Percentiles rank a stretch among this genome's conserved stretches.
phyloP scores from a whole-genome alignment of 1,140 invertebrate species.

The Drosophila watanabei region DNA sequence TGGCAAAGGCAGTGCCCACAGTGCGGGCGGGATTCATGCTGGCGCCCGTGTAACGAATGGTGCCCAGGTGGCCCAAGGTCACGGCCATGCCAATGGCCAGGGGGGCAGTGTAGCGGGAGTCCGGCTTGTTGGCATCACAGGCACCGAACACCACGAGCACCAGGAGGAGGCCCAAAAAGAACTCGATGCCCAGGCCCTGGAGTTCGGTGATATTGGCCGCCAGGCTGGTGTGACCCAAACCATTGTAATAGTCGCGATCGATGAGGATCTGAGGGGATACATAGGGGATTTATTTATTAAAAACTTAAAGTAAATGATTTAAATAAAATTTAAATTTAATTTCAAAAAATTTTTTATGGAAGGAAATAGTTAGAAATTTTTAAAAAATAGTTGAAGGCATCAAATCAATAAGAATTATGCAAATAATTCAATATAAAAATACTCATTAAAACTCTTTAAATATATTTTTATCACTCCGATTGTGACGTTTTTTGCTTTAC shows the following conservation, averaged over 20 bases:
- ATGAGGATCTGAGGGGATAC: slow-evolving; percentile 87
- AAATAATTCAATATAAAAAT: background rate
- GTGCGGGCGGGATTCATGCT: slow-evolving; percentile 96
- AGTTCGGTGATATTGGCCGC: slow-evolving; percentile 87
- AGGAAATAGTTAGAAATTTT: background rate
- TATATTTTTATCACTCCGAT: background rate
- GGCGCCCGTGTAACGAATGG: slow-evolving; percentile 93
- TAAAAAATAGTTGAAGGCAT: no score
- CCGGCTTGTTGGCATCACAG: slow-evolving; percentile 89
- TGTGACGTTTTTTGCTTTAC: background rate
- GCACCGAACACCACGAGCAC: slow-evolving; percentile 96
- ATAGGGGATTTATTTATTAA: background rate
- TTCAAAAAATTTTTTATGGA: background rate
- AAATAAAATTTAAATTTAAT: background rate
- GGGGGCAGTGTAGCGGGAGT: slow-evolving; percentile 92
- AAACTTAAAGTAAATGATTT: no score
- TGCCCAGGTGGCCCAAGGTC: slow-evolving; percentile 94
- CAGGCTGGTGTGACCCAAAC: slow-evolving; percentile 88
- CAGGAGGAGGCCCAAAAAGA: slow-evolving; percentile 95
- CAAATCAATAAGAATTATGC: background rate
- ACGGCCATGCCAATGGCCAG: slow-evolving; percentile 96
- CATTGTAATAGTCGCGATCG: slow-evolving; percentile 87
- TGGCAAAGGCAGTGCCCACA: slow-evolving; percentile 94
- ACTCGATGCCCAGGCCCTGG: slow-evolving; percentile 95
- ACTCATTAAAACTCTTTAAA: background rate